Conservation (phyloP, 64 coral and sea anemone species). For the Exaiptasia diaphana region DNA sequence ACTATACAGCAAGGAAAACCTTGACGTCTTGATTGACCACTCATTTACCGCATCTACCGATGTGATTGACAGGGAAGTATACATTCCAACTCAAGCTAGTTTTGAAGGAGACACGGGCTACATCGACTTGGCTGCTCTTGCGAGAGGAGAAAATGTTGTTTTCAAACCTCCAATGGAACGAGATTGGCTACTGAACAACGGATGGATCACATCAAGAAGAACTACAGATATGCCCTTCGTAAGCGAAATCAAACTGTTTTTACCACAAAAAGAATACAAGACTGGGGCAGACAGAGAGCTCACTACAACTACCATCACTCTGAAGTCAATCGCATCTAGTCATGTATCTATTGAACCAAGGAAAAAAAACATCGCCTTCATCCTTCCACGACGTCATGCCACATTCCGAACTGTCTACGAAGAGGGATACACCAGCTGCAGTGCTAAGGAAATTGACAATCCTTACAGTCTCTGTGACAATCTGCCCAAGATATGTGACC, state of each 20-base stretch:
- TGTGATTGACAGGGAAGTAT: neutral
- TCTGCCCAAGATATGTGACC: conserved; percentile 60
- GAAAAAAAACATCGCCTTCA: too few relatives aligned
- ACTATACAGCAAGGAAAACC: conserved; percentile 2
- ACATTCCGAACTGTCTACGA: conserved; percentile 47
- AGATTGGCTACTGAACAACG: conserved; percentile 11
- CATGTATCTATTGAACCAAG: too few relatives aligned
- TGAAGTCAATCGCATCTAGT: neutral
- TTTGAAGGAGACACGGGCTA: neutral
- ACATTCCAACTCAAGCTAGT: conserved; percentile 22
- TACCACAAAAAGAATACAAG: conserved; percentile 34
- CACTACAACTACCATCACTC: conserved; percentile 10
- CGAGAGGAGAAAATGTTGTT: conserved; percentile 10
- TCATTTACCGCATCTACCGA: neutral
- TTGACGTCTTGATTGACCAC: neutral
- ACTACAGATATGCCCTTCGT: conserved; percentile 18
- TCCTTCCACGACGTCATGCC: conserved; percentile 28
- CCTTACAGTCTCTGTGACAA: conserved; percentile 65
- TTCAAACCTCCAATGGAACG: conserved; percentile 26
- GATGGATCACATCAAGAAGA: neutral
- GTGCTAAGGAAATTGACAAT: conserved; percentile 45
- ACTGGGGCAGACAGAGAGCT: neutral
- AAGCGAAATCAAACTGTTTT: conserved; percentile 33
- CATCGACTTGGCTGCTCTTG: neutral
- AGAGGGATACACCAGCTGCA: conserved; percentile 43